Evolutionary conservation across 2,888 invertebrate species (phyloP).

Genomic region (Agrochola litura): DNA sequence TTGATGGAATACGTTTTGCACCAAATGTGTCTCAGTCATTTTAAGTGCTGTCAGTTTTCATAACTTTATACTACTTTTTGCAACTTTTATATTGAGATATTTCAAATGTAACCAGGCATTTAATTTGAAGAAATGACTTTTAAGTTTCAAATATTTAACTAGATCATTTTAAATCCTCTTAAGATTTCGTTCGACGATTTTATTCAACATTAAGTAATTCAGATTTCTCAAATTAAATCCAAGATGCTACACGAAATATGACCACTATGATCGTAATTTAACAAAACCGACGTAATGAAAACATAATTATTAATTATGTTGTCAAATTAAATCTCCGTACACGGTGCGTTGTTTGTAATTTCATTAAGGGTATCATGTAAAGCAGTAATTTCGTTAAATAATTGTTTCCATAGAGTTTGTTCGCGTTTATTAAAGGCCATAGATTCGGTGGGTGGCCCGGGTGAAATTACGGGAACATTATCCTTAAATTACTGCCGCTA

Average conservation of each 20-base stretch:
- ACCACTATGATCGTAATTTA: conserved; percentile 51
- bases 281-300: conserved; percentile 61
- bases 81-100: not conserved
- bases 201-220: conserved; percentile 14
- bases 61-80: not conserved
- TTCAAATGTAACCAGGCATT: conserved; percentile 8
- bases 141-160: not conserved
- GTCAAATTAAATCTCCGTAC: conserved; percentile 76
- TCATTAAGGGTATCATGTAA: conserved; percentile 85
- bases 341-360: conserved; percentile 80
- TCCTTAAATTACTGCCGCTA: conserved; percentile 88
- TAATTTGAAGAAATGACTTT: not conserved
- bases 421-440: conserved; percentile 89
- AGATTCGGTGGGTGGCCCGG: conserved; percentile 85
- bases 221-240: conserved; percentile 39
- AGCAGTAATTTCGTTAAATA: conserved; percentile 87
- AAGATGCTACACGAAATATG: conserved; percentile 49
- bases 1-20: conserved; percentile 46
- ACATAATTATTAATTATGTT: conserved; percentile 74
- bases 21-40: conserved; percentile 1
- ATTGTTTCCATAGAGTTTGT: conserved; percentile 86
- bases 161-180: conserved; percentile 14
- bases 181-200: not conserved
- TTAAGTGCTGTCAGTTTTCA: not conserved
- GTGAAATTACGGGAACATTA: conserved; percentile 87